Conservation (phyloP, 2,888 invertebrate species). For the Nephrocerus scutellatus region DNA sequence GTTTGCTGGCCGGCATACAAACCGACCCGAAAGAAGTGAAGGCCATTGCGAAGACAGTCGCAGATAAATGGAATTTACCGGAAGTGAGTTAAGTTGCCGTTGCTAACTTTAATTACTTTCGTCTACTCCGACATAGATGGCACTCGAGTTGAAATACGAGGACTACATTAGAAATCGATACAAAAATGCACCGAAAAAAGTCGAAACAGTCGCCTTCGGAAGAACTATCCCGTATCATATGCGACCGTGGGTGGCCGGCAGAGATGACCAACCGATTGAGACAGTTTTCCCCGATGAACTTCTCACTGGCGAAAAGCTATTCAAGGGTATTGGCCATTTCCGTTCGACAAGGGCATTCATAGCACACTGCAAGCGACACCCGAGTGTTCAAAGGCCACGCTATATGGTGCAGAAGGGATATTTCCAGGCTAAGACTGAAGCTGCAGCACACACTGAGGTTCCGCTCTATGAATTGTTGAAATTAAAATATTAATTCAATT, state of each 20-base stretch:
- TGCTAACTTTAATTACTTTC: background rate
- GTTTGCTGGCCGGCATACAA: conserved; percentile 37
- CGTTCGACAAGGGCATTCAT: conserved; percentile 39
- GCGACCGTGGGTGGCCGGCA: conserved; percentile 32
- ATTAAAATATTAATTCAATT: conserved; percentile 28
- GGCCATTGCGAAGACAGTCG: conserved; percentile 42
- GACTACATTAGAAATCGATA: conserved; percentile 32
- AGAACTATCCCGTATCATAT: conserved; percentile 38
- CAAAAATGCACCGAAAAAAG: conserved; percentile 24
- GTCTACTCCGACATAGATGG: conserved; percentile 30
- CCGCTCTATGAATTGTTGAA: conserved; percentile 42
- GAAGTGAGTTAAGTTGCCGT: conserved; percentile 33
- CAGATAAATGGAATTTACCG: conserved; percentile 41
- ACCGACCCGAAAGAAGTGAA: conserved; percentile 43
- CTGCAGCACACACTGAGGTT: conserved; percentile 26
- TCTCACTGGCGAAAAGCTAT: conserved; percentile 37
- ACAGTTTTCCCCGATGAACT: conserved; percentile 41
- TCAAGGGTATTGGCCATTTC: conserved; percentile 44
- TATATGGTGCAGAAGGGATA: conserved; percentile 36
- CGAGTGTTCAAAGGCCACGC: conserved; percentile 33
- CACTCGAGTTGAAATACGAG: conserved; percentile 42
- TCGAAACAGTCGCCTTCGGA: conserved; percentile 41
- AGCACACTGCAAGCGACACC: conserved; percentile 37
- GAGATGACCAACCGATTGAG: conserved; percentile 32
- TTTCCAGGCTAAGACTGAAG: conserved; percentile 28